Evolutionary conservation across 2,888 invertebrate species (phyloP).

Genomic region (Aromia moschata): DNA sequence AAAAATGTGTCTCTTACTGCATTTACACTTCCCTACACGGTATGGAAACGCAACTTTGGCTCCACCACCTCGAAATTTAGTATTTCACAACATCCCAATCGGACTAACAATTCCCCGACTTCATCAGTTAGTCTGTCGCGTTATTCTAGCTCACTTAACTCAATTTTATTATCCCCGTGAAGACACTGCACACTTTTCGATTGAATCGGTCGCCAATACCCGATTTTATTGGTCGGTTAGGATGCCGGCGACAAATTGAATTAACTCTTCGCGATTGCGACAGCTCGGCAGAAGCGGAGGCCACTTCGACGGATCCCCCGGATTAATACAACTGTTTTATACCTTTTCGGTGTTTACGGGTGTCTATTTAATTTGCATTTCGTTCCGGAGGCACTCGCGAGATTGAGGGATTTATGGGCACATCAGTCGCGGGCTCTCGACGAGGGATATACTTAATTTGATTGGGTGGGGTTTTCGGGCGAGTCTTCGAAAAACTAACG

Average conservation of each 20-base stretch:
- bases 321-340: constrained; percentile 13
- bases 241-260: not conserved
- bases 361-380: constrained; percentile 25
- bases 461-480: no score
- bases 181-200: not conserved
- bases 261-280: not conserved
- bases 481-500: no score
- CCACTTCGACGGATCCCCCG: not conserved
- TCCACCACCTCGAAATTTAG: no score
- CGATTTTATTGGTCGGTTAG: not conserved
- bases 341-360: constrained; percentile 6
- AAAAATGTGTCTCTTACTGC: no score
- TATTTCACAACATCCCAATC: no score
- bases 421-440: not conserved
- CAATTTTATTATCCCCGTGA: no score
- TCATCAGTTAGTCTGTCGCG: no score
- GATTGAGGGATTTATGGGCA: constrained; percentile 24
- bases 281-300: not conserved
- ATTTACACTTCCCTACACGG: no score
- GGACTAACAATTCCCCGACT: no score
- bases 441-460: not conserved
- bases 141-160: no score
- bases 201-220: not conserved
- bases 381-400: constrained; percentile 15
- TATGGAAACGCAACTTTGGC: no score